Conservation (phyloP, 2,888 invertebrate genomes). For the Machimus atricapillus region DNA sequence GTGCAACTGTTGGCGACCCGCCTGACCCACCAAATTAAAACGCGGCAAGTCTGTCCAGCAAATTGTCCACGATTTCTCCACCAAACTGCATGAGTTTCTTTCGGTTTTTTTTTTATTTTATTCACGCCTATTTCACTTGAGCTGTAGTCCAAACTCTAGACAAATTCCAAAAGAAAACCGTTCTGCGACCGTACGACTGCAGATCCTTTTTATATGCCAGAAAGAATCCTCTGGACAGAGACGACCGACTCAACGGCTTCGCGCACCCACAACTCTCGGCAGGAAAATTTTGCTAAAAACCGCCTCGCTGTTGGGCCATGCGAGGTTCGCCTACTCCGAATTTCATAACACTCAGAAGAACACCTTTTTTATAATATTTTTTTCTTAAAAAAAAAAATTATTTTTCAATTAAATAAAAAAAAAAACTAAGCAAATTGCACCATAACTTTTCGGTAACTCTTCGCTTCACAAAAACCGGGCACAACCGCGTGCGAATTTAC, state of each 20-base stretch:
- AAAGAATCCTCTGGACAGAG: neutral
- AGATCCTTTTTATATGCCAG: conserved; percentile 1
- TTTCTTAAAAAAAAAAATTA: neutral
- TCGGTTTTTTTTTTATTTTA: neutral
- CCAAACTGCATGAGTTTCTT: neutral
- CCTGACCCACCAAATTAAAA: neutral
- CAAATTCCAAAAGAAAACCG: neutral
- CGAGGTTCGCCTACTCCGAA: neutral
- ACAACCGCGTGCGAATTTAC: neutral
- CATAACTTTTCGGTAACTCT: neutral
- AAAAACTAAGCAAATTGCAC: conserved; percentile 1
- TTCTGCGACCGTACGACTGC: neutral
- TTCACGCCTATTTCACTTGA: neutral
- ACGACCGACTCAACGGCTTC: neutral
- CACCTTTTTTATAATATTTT: neutral
- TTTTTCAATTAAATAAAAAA: neutral
- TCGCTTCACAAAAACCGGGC: neutral
- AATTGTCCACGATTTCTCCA: neutral
- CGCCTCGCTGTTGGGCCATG: neutral
- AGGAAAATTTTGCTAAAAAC: neutral
- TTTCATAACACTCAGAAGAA: neutral
- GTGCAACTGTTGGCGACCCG: neutral
- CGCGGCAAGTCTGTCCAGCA: neutral
- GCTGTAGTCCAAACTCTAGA: neutral
- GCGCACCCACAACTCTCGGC: neutral